Conservation (phyloP, 2,888 invertebrate species). For the Pocota personata region DNA sequence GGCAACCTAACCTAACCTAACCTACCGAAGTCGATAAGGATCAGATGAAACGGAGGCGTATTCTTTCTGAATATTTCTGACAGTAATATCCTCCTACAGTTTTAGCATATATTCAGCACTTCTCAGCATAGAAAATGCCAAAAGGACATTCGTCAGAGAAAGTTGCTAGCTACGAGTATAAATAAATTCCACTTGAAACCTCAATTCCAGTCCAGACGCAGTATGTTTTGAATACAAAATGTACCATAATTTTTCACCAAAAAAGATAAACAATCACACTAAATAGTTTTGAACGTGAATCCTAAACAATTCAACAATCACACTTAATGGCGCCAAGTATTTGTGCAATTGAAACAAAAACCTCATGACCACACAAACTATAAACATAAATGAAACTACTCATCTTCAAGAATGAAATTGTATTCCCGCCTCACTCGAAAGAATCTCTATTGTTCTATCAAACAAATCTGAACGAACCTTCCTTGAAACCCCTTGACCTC, state of each 20-base stretch:
- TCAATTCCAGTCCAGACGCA: not conserved
- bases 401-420: constrained; percentile 12
- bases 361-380: constrained; percentile 5
- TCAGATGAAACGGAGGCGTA: too few relatives aligned
- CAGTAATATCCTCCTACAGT: too few relatives aligned
- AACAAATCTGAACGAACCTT: constrained; percentile 20
- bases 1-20: too few relatives aligned
- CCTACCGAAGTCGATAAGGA: too few relatives aligned
- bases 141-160: too few relatives aligned
- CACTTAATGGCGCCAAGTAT: constrained; percentile 40
- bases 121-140: too few relatives aligned
- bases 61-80: too few relatives aligned
- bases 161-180: too few relatives aligned
- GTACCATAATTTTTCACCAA: not conserved
- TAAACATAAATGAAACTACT: constrained; percentile 16
- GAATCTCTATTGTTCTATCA: not conserved
- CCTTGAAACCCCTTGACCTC: constrained; percentile 20
- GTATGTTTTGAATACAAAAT: too few relatives aligned
- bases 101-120: too few relatives aligned
- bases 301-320: not conserved
- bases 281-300: not conserved
- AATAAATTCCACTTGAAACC: not conserved
- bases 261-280: not conserved
- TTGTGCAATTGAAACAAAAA: constrained; percentile 33
- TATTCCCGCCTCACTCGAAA: not conserved